Conservation (phyloP, 2,888 invertebrate genomes). For the Poecilus cupreus region DNA sequence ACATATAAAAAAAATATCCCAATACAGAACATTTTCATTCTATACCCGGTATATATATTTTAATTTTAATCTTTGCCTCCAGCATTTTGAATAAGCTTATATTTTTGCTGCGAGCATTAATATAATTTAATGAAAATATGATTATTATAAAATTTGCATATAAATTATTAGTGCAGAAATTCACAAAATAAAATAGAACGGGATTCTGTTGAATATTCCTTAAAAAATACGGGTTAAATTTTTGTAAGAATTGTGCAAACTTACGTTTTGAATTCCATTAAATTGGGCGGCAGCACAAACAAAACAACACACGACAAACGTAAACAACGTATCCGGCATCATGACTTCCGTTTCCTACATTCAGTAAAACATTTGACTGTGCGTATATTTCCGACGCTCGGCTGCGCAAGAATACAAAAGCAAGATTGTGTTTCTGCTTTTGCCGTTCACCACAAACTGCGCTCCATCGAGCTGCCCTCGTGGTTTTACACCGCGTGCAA, state of each 20-base stretch:
- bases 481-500: slow-evolving; percentile 37
- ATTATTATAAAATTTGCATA: no score
- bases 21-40: no score
- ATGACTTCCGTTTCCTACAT: slow-evolving; percentile 1
- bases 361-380: slow-evolving; percentile 27
- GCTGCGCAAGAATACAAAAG: neutral
- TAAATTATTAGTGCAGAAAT: no score
- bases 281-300: slow-evolving; percentile 45
- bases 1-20: no score
- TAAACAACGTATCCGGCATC: slow-evolving; percentile 39
- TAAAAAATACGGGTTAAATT: no score
- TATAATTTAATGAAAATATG: no score
- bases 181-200: no score
- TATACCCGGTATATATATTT: no score
- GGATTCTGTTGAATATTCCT: no score
- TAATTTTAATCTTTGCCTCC: no score
- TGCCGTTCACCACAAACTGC: slow-evolving; percentile 48
- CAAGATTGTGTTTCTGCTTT: neutral
- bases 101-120: no score
- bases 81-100: no score
- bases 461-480: neutral
- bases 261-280: slow-evolving; percentile 49
- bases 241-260: neutral
- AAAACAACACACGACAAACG: slow-evolving; percentile 44
- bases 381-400: neutral